Evolutionary conservation across 2,797 vertebrate species (phyloP), one percentile per base, ranked within the genome.

Genomic region (Scomberomorus guttatus): DNA sequence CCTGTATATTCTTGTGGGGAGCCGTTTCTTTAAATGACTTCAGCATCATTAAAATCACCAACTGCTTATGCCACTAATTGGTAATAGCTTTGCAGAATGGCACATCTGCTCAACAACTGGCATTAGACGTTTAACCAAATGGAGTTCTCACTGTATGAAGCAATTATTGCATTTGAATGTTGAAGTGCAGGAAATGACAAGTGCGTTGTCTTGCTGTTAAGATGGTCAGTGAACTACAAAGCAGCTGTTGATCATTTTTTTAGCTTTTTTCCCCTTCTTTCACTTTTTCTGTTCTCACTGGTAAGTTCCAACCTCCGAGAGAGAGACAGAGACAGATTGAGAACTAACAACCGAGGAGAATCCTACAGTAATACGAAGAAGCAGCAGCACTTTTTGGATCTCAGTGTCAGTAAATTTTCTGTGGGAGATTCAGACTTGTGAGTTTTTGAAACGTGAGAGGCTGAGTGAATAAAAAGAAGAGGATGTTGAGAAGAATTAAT

Each of bases 121-220:
- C 7, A 10, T 8, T 18, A 57, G 37, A 64, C 37, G 20, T 63
- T 37, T n/a, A 44, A 34, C 7, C 27, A 5, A 72, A 59, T 50
- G 13, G 32, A 24, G 20, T 48, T 79, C 82, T 76, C 68, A 66
- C 39, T 11, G 0, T 3, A 2, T 73, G 67, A 79, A 72, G 67
- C 79, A 82, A 69, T 34, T 34, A 39, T 82, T 82, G 59, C 72
- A 48, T 46, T 29, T 48, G 42, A 62, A 56, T 55, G 29, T 46
- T 73, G 25, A 29, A 25, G 37, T 10, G 54, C 34, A 15, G 64
- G 58, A 67, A 61, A 63, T 70, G 24, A 67, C 0, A 14, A 58
- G 51, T 18, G 8, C 48, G 34, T 75, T 66, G 39, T 75, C 39
- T 78, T 18, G 3, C 17, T 25, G 39, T 56, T 24, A 34, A 61